Evolutionary conservation across 2,113 vertebrate genomes (phyloP), one percentile per base, ranked within the genome.

Genomic region (Nerophis lumbriciformis): DNA sequence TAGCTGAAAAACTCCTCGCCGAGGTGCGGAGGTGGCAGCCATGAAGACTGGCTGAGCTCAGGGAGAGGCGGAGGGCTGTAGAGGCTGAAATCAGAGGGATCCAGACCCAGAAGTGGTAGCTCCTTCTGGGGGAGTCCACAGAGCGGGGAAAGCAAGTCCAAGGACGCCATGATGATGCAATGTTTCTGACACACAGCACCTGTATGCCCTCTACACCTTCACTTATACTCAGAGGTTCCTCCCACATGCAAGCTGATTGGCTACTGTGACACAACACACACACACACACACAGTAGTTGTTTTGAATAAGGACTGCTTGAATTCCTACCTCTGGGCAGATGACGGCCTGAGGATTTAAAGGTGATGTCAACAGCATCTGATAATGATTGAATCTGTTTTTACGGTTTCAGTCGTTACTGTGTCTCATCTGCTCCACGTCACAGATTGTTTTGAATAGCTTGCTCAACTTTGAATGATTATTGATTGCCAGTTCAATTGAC

Each of bases 71-170:
- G 92, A 0, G 93, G 90, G 4, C 92, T 92, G 86, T 95, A 96
- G 48, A 95, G 88, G 53, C 85, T 95, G 90, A 94, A 93, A 83
- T 95, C 93, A 0, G 90, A 92, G 21, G 91, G 86, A 8, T 95
- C 93, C 68, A 95, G 90, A 53, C 91, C 93, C 82, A 85, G 66
- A 51, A 63, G 70, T 0, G 28, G 61, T 1, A 72, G 65, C 37
- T 78, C n/a, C 92, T 90, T 49, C 70, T 93, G 80, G 92, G 92
- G 82, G 84, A 56, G 38, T 55, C 90, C 90, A 81, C 87, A 90
- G 62, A 85, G 90, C 0, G 89, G 90, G 48, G 90, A 0, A 89
- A 90, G 49, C 49, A 91, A 89, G 1, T 75, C 49, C 0, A 87
- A 95, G 78, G 94, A 93, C 72, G 91, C 93, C 95, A 97, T 97